Percentiles rank a stretch among this genome's conserved stretches.
phyloP scores from a whole-genome alignment of 2,888 invertebrate species.

The Melanophora roralis region DNA sequence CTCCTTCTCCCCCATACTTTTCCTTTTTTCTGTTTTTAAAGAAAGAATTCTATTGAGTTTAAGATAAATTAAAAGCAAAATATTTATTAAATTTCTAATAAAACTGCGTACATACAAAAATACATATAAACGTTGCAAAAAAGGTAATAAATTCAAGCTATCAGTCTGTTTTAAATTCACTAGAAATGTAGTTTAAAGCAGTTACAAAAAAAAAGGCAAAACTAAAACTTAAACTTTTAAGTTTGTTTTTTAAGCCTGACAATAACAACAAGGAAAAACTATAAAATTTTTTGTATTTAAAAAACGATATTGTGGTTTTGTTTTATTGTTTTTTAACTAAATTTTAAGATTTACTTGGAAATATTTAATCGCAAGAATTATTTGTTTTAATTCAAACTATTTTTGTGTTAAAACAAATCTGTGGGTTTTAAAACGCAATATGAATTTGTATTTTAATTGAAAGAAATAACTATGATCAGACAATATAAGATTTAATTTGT shows the following conservation, averaged over 20 bases:
- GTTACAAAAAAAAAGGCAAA: not conserved
- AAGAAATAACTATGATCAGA: too few relatives aligned
- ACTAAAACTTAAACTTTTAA: not conserved
- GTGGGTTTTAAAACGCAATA: too few relatives aligned
- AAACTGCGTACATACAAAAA: too few relatives aligned
- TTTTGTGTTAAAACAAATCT: too few relatives aligned
- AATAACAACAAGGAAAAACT: conserved; percentile 14
- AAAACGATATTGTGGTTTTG: not conserved
- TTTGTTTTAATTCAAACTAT: not conserved
- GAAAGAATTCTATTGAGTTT: conserved; percentile 2
- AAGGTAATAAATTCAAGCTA: conserved; percentile 31
- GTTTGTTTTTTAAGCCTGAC: not conserved
- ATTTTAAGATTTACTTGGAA: not conserved
- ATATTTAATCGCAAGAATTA: conserved; percentile 20
- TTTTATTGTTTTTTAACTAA: not conserved
- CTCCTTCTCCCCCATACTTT: too few relatives aligned
- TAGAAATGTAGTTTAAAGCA: conserved; percentile 38
- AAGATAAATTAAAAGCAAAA: not conserved
- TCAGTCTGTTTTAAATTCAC: conserved; percentile 59
- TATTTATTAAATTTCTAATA: too few relatives aligned
- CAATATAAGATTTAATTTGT: too few relatives aligned
- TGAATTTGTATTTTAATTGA: too few relatives aligned
- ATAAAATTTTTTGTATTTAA: conserved; percentile 1
- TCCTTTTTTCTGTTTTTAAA: not conserved
- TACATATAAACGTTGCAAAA: not conserved